Evolutionary conservation across 2,888 invertebrate genomes (phyloP), one percentile per base, ranked within the genome.

Genomic region (Chymomyza procnemis): DNA sequence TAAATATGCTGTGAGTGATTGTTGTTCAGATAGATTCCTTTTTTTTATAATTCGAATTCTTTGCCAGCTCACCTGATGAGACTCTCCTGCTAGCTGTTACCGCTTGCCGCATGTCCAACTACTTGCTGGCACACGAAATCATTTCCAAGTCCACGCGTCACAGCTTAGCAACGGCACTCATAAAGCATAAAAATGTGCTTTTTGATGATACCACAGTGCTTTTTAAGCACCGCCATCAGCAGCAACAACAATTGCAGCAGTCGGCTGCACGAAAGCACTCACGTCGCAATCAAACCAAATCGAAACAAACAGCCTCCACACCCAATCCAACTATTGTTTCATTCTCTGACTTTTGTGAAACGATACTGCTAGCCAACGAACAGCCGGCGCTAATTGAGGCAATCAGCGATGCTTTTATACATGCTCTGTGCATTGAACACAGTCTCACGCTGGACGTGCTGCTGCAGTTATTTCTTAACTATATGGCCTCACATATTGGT

Each of bases 401-500:
- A 14, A 88, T 91, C 19, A 89, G 89, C 64, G 90, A 91, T 79
- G 89, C 84, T 4, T 87, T 91, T 30, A 89, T 91, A 52, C 89
- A 90, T 75, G 89, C 90, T 0, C 74, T 91, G 9, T 89, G 90
- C 66, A 83, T 90, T 34, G 89, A 88, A 74, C 90, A 89, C 56
- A 88, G 88, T 61, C 83, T 91, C 58, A 82, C 87, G 5, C 73
- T 91, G 64, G 90, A 91, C 26, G 83, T 87, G 18, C 76, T 91
- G 69, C 85, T 92, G 5, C 91, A 94, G 91, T 91, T 94, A 12
- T 94, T 94, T 79, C 87, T 94, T 66, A 94, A 94, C 69, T 94
- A 94, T 85, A 90, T 94, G 67, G 94, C 94, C 4, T 93, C 93
- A n/a, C 92, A 94, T 77, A 93, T 94, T 41, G 94, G 94, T 80